These are phyloP conservation scores for Apostichopus parvimensis DNA, from an alignment of 35 echinoderm and acorn worm genomes.

Conservation along the genomic window DNA sequence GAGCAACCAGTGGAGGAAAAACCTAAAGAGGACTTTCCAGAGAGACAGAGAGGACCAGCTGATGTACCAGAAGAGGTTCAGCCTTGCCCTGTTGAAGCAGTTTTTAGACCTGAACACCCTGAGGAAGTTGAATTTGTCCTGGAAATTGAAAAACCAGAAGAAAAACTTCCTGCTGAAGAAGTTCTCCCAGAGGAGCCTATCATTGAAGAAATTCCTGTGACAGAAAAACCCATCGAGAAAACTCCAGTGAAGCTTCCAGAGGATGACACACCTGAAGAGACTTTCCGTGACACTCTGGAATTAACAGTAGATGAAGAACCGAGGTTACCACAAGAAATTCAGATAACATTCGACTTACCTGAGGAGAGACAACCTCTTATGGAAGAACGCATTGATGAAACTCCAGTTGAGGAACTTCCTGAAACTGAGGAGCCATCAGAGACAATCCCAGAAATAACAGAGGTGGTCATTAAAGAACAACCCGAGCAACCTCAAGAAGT, in stretches of 20 bases:
- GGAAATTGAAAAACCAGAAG: neutral
- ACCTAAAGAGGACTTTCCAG: conserved; percentile 41
- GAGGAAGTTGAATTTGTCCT: conserved; percentile 17
- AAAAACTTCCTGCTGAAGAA: conserved; percentile 12
- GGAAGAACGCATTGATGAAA: conserved; percentile 32
- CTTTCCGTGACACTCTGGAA: conserved; percentile 37
- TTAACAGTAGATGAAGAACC: conserved; percentile 38
- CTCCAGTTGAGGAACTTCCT: conserved; percentile 39
- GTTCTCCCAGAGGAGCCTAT: conserved; percentile 6
- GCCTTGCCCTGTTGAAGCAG: neutral
- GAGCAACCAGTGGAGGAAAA: conserved; percentile 46
- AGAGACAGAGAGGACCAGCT: conserved; percentile 48
- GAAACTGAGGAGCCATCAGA: conserved; percentile 4
- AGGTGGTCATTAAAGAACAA: conserved; percentile 1
- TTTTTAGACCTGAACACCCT: neutral
- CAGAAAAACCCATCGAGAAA: conserved; percentile 31
- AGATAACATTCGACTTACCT: conserved; percentile 30
- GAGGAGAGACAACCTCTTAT: conserved; percentile 31
- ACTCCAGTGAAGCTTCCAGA: conserved; percentile 22
- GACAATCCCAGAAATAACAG: neutral
- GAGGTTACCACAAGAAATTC: conserved; percentile 33
- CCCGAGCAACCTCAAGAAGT: conserved; percentile 3
- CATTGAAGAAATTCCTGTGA: conserved; percentile 14
- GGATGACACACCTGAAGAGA: conserved; percentile 26
- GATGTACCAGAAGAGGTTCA: conserved; percentile 47